phyloP scores from a whole-genome alignment of 2,113 vertebrate genomes.

The Pantherophis guttatus region DNA sequence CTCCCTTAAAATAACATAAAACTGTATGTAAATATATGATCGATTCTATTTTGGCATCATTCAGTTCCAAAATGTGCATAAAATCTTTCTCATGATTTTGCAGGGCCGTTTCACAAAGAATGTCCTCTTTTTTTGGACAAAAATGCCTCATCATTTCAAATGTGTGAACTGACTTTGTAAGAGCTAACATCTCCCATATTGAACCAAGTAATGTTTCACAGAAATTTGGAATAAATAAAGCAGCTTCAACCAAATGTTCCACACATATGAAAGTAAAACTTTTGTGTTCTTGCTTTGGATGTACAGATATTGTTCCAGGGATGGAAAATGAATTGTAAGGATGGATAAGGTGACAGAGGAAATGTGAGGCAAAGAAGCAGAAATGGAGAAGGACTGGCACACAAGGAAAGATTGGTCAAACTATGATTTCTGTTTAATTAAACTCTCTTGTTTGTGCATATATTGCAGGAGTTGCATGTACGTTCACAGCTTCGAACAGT shows the following conservation, averaged over 20 bases:
- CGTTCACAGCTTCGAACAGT: constrained; percentile 12
- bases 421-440: neutral
- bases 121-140: neutral
- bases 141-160: neutral
- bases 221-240: neutral
- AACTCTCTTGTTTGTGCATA: neutral
- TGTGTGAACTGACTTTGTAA: neutral
- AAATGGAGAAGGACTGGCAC: neutral
- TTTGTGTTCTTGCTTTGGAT: neutral
- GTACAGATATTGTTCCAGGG: neutral
- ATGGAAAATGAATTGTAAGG: neutral
- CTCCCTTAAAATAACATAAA: neutral
- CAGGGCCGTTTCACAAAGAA: neutral
- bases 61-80: neutral
- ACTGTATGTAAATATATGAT: neutral
- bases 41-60: neutral
- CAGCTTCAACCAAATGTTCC: neutral
- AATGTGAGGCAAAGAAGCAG: neutral
- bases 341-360: neutral
- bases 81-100: neutral
- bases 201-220: neutral
- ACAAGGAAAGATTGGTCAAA: neutral
- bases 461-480: constrained; percentile 49
- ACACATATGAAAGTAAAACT: neutral
- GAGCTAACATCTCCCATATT: neutral